phyloP scores from a whole-genome alignment of 2,888 invertebrate genomes.

The Eupeodes latifasciatus region DNA sequence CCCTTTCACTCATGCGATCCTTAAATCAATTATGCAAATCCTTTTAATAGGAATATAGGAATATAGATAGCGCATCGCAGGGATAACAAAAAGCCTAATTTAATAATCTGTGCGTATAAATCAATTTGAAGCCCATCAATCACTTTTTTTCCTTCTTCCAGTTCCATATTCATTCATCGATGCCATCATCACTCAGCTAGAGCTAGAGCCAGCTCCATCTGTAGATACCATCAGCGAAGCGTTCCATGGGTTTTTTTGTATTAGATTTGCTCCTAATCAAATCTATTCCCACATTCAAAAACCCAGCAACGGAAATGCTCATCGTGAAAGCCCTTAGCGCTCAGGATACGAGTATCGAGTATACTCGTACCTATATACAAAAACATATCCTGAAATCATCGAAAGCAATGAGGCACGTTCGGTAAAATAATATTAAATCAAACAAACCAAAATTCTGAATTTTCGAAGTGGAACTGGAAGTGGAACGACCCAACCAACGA shows the following conservation, averaged over 20 bases:
- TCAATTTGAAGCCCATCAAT: slow-evolving; percentile 68
- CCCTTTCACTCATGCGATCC: neutral
- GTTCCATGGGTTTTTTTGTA: neutral
- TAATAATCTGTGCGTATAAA: slow-evolving; percentile 49
- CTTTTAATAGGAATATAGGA: slow-evolving; percentile 40
- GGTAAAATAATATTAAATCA: slow-evolving; percentile 21
- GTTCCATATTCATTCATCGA: neutral
- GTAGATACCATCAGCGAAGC: neutral
- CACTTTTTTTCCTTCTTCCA: slow-evolving; percentile 35
- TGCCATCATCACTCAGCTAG: too few relatives aligned
- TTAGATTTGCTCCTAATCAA: slow-evolving; percentile 45
- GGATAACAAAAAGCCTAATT: slow-evolving; percentile 58
- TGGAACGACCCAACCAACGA: neutral
- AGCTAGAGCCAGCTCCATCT: neutral
- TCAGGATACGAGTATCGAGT: neutral
- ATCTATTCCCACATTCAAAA: slow-evolving; percentile 33
- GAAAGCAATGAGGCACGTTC: slow-evolving; percentile 32
- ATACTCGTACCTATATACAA: neutral
- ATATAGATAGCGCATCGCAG: too few relatives aligned
- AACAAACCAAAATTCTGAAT: slow-evolving; percentile 26
- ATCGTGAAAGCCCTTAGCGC: neutral
- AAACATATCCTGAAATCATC: slow-evolving; percentile 13
- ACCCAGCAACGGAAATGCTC: neutral
- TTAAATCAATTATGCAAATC: slow-evolving; percentile 73
- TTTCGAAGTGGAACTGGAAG: neutral